Conservation (phyloP, 1,140 invertebrate species). For the Wasmannia auropunctata region DNA sequence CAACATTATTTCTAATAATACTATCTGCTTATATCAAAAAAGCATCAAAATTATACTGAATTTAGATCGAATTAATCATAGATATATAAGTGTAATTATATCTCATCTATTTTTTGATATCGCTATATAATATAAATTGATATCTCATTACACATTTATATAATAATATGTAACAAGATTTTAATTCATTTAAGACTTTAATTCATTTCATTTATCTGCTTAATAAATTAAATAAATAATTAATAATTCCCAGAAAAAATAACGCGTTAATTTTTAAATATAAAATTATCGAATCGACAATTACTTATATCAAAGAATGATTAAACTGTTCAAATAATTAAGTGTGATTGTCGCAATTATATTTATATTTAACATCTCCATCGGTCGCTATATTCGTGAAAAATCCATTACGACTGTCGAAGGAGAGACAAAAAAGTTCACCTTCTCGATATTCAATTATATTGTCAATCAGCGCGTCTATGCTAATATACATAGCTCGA, state of each 20-base stretch:
- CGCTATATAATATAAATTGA: not conserved
- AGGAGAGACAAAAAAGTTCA: not conserved
- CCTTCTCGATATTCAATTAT: conserved; percentile 7
- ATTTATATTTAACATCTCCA: not conserved
- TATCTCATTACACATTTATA: not conserved
- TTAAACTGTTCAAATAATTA: not conserved
- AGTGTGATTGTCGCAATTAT: not conserved
- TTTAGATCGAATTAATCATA: not conserved
- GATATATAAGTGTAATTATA: not conserved
- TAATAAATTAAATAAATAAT: not conserved
- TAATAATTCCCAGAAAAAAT: not conserved
- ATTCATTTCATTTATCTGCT: not conserved
- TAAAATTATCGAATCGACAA: not conserved
- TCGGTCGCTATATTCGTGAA: not conserved
- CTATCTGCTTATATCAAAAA: not conserved
- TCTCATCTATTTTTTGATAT: not conserved
- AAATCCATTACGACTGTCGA: not conserved
- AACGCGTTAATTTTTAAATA: not conserved
- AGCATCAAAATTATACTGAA: not conserved
- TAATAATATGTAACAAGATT: too few relatives aligned
- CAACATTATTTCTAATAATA: not conserved
- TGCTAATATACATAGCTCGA: not conserved
- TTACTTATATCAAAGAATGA: not conserved
- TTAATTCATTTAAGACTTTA: not conserved
- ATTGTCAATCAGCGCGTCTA: not conserved